Evolutionary conservation across 2,113 vertebrate genomes (phyloP).

Genomic region (Pionites leucogaster): DNA sequence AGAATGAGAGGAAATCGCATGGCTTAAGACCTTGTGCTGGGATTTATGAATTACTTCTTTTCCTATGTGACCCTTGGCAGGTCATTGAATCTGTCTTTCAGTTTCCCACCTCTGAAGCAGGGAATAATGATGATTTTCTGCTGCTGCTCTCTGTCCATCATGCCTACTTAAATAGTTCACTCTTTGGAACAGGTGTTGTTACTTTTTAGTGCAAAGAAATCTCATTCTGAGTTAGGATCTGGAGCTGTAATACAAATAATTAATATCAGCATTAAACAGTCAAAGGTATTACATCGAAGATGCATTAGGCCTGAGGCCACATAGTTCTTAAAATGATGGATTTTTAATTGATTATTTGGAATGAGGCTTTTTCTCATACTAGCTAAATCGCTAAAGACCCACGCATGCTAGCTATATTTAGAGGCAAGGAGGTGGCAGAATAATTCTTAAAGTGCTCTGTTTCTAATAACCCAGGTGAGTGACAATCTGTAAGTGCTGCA

Average conservation of each 20-base stretch:
- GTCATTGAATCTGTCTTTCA: slow-evolving; percentile 43
- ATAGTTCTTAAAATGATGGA: slow-evolving; percentile 56
- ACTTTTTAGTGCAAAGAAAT: not conserved
- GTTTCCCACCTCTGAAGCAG: slow-evolving; percentile 31
- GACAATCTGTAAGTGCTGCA: slow-evolving; percentile 69
- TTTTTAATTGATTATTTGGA: slow-evolving; percentile 71
- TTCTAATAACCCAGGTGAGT: slow-evolving; percentile 74
- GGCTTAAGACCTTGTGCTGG: slow-evolving; percentile 35
- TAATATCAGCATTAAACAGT: slow-evolving; percentile 41
- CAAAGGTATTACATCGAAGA: slow-evolving; percentile 45
- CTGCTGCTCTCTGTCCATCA: slow-evolving; percentile 31
- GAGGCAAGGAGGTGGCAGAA: slow-evolving; percentile 68
- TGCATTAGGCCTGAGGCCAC: slow-evolving; percentile 51
- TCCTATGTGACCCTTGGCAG: slow-evolving; percentile 24
- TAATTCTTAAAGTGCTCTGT: slow-evolving; percentile 72
- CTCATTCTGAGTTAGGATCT: not conserved
- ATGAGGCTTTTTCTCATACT: slow-evolving; percentile 49
- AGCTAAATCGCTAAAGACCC: slow-evolving; percentile 59
- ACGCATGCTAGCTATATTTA: slow-evolving; percentile 74
- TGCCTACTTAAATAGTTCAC: not conserved
- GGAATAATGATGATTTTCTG: slow-evolving; percentile 43
- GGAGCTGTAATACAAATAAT: slow-evolving; percentile 46
- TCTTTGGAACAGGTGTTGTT: slow-evolving; percentile 8
- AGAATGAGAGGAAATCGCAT: slow-evolving; percentile 20
- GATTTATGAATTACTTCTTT: slow-evolving; percentile 56